Base-by-base conservation (phyloP, 1,140 invertebrate genomes). In the Calephelis nemesis region DNA sequence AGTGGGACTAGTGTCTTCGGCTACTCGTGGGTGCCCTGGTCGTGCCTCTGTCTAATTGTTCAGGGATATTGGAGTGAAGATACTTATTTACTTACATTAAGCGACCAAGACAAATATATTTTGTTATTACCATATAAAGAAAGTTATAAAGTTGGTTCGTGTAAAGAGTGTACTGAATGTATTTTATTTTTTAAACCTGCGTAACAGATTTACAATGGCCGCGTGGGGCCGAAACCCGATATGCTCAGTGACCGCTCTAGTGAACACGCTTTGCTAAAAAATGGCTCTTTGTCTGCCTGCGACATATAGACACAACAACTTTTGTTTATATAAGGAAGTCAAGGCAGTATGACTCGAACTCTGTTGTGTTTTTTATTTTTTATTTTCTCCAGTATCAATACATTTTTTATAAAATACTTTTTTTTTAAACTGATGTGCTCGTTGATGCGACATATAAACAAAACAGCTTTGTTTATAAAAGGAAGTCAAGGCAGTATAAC, bases 201-300 rank as follows among this genome's bases (percentile, higher is more conserved):
- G 8, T 42, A 47, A 60, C 30, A 58, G 47, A 15, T 15, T 62
- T 39, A 62, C 69, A 67, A 52, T 67, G 64, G 63, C 30, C 65
- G 68, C 47, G 68, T 50, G 47, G 19, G 47, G 63, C 39, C 49
- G 63, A 48, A 65, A 70, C 54, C 47, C 50, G 69, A 70, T 65
- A 39, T 62, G 66, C 58, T 60, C 67, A 52, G 64, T 70, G 69
- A 70, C 65, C 69, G 69, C 69, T 70, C 69, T 67, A 70, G 47
- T 67, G 69, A 70, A 50, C 69, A 70, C 58, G 67, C 67, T 63
- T 63, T 40, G 69, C 69, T 63, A 70, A 70, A 66, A 63, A 60
- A 60, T 60, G 58, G 39, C 54, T 50, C 58, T 70, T 67, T 70
- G 49, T 67, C 50, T 70, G 40, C 68, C 19, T 48, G 54, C 47